A percentile compares a stretch with the other conserved stretches of the same genome.
These are phyloP conservation scores for Papilio demoleus DNA, from an alignment of 2,888 invertebrate genomes.

Conservation along the genomic window DNA sequence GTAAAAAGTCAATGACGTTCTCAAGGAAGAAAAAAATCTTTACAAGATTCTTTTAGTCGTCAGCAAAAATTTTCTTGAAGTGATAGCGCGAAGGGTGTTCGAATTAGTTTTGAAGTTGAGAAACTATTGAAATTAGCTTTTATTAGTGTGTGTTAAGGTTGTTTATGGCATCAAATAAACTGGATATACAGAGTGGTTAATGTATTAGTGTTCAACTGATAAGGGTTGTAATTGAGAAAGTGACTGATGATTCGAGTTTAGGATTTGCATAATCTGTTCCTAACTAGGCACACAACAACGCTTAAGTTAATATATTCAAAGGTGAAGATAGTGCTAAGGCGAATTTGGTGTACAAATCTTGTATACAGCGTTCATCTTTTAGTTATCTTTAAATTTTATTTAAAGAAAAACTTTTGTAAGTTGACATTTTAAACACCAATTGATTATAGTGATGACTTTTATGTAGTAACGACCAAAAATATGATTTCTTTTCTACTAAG, in stretches of 20 bases:
- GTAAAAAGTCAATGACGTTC: conserved; percentile 27
- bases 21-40: conserved; percentile 45
- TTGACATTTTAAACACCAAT: too few relatives aligned
- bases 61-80: conserved; percentile 50
- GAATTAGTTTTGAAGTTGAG: conserved; percentile 26
- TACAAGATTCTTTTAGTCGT: conserved; percentile 55
- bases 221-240: conserved; percentile 66
- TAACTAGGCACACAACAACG: conserved; percentile 41
- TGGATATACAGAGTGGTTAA: conserved; percentile 49
- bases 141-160: conserved; percentile 41
- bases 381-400: not conserved
- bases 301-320: conserved; percentile 39
- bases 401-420: too few relatives aligned
- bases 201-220: conserved; percentile 56
- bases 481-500: too few relatives aligned
- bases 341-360: conserved; percentile 19
- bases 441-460: too few relatives aligned
- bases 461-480: too few relatives aligned
- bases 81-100: conserved; percentile 49
- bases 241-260: conserved; percentile 64
- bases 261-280: conserved; percentile 64
- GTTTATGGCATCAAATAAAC: conserved; percentile 14
- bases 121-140: conserved; percentile 43
- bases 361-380: conserved; percentile 11
- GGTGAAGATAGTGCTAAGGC: conserved; percentile 35